Percentiles rank a stretch among this genome's conserved stretches.
Evolutionary conservation across 2,113 vertebrate genomes (phyloP).

Genomic region (Symphodus melops): DNA sequence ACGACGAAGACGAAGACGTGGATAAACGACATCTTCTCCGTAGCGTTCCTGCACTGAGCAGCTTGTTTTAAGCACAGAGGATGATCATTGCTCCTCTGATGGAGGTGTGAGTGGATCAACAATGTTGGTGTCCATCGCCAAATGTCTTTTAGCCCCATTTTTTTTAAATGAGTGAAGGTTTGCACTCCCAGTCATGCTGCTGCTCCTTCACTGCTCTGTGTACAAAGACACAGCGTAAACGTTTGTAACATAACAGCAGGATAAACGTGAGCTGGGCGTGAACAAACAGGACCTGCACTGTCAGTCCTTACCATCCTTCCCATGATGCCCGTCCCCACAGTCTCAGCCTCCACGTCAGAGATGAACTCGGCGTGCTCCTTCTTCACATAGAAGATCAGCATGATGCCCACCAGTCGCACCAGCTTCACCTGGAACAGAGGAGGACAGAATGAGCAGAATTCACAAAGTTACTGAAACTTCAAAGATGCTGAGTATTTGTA

Average conservation of each 20-base stretch:
- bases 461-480: not conserved
- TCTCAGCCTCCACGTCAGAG: constrained; percentile 91
- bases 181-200: too few relatives aligned
- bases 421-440: constrained; percentile 88
- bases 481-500: not conserved
- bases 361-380: constrained; percentile 89
- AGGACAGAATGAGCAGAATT: not conserved
- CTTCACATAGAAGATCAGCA: constrained; percentile 93
- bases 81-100: not conserved
- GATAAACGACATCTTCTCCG: not conserved
- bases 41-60: too few relatives aligned
- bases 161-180: too few relatives aligned
- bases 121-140: not conserved
- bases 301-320: constrained; percentile 92
- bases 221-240: too few relatives aligned
- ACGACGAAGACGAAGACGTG: not conserved
- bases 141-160: too few relatives aligned
- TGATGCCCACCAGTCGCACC: constrained; percentile 93
- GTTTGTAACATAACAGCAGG: too few relatives aligned
- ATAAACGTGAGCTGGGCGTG: not conserved
- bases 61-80: not conserved
- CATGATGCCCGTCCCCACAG: constrained; percentile 98
- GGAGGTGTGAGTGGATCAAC: not conserved
- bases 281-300: not conserved
- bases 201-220: too few relatives aligned